phyloP scores from a whole-genome alignment of 1,140 invertebrate genomes.

The Yoshiicerus persimilis region DNA sequence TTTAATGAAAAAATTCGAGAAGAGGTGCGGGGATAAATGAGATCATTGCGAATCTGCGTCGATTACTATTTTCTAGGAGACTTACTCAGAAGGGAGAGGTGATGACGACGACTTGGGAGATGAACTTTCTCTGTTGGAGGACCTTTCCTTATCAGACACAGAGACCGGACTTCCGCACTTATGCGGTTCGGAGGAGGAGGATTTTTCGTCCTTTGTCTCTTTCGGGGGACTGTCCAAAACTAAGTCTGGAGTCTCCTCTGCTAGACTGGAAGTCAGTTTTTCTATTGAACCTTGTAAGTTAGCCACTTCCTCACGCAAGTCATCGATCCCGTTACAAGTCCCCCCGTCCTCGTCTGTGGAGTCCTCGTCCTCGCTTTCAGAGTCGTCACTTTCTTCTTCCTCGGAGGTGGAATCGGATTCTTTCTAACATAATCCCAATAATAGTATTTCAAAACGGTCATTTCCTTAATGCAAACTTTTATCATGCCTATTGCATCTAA shows the following conservation, averaged over 20 bases:
- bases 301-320: conserved; percentile 35
- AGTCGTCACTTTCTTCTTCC: conserved; percentile 30
- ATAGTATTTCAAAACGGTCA: too few species aligned
- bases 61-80: not conserved
- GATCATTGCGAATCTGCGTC: not conserved
- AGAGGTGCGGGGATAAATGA: not conserved
- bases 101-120: not conserved
- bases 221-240: not conserved
- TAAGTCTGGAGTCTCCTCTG: not conserved
- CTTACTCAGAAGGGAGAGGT: not conserved
- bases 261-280: conserved; percentile 26
- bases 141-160: not conserved
- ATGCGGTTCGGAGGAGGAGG: not conserved
- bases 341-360: conserved; percentile 23
- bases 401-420: conserved; percentile 34
- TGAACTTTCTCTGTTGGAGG: not conserved
- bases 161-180: not conserved
- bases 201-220: not conserved
- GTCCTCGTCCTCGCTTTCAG: conserved; percentile 29
- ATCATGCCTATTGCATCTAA: too few species aligned
- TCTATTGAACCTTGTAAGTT: conserved; percentile 42
- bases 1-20: not conserved
- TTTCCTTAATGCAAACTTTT: not conserved
- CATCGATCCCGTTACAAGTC: conserved; percentile 6
- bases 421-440: too few species aligned